These are phyloP conservation scores for Tragelaphus scriptus DNA, from an alignment of 2,113 vertebrate genomes.

Conservation along the genomic window DNA sequence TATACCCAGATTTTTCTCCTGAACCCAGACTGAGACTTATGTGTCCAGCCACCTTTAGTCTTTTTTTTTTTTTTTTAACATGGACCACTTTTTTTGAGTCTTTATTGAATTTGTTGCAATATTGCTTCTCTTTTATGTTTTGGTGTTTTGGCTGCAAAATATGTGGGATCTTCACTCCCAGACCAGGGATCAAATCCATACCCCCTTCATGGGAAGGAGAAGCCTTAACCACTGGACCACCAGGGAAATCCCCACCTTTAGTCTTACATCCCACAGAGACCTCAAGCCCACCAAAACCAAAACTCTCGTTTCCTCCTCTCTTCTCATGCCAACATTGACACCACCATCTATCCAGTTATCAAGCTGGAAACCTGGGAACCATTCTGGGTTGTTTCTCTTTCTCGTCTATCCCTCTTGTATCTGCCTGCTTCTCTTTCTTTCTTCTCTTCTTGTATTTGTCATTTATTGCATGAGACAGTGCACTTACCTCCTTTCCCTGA, in stretches of 20 bases:
- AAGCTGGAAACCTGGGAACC: not conserved
- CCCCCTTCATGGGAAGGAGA: rapidly evolving
- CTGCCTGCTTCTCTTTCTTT: not conserved
- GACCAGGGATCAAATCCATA: not conserved
- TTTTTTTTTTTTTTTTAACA: not conserved
- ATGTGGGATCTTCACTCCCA: not conserved
- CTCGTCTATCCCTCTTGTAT: not conserved
- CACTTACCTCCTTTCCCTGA: not conserved
- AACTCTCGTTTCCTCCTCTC: not conserved
- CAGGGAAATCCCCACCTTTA: not conserved
- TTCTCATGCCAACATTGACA: not conserved
- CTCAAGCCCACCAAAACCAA: not conserved
- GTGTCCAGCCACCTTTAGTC: not conserved
- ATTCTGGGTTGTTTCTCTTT: not conserved
- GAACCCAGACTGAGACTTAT: not conserved
- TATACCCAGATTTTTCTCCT: not conserved
- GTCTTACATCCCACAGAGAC: not conserved
- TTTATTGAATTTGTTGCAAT: not conserved
- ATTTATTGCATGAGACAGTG: not conserved
- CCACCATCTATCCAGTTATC: not conserved
- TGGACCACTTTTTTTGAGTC: not conserved
- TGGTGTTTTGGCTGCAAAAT: not conserved
- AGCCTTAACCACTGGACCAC: not conserved
- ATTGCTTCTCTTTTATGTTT: not conserved
- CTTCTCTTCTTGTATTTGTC: not conserved